These are phyloP conservation scores for Macaria liturata DNA, from an alignment of 2,888 invertebrate species.

Conservation along the genomic window DNA sequence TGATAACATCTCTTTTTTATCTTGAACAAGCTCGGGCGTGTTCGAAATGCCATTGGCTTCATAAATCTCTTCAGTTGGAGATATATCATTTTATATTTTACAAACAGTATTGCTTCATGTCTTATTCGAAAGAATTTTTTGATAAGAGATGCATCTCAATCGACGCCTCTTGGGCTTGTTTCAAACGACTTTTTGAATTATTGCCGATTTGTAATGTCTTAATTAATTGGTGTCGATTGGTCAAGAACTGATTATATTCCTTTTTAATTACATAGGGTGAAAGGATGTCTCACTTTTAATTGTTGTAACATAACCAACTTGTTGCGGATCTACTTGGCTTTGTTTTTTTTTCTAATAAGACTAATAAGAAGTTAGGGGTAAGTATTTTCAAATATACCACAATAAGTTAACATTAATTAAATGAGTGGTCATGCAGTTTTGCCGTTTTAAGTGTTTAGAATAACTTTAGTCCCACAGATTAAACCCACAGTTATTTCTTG, in stretches of 20 bases:
- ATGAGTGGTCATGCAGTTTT: too few relatives aligned
- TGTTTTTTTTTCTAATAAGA: too few relatives aligned
- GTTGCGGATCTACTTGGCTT: too few relatives aligned
- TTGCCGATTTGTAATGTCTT: slow-evolving; percentile 2
- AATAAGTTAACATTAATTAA: too few relatives aligned
- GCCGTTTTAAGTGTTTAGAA: too few relatives aligned
- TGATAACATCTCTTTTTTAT: slow-evolving; percentile 30
- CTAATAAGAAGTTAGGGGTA: too few relatives aligned
- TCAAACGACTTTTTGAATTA: slow-evolving; percentile 13
- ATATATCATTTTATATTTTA: slow-evolving; percentile 36
- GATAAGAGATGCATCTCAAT: slow-evolving; percentile 42
- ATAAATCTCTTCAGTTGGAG: slow-evolving; percentile 62
- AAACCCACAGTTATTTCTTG: slow-evolving; percentile 35
- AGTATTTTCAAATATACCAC: too few relatives aligned
- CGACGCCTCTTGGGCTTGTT: slow-evolving; percentile 30
- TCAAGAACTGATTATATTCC: too few relatives aligned
- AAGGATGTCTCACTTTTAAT: too few relatives aligned
- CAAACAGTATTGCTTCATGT: slow-evolving; percentile 39
- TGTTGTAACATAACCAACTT: too few relatives aligned
- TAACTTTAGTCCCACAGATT: neutral
- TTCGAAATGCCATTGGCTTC: slow-evolving; percentile 48
- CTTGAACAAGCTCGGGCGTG: slow-evolving; percentile 42
- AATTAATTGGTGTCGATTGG: neutral
- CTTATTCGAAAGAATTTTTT: slow-evolving; percentile 50
- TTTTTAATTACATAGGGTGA: too few relatives aligned